phyloP scores from a whole-genome alignment of 1,140 invertebrate species.

The Solenopsis invicta region DNA sequence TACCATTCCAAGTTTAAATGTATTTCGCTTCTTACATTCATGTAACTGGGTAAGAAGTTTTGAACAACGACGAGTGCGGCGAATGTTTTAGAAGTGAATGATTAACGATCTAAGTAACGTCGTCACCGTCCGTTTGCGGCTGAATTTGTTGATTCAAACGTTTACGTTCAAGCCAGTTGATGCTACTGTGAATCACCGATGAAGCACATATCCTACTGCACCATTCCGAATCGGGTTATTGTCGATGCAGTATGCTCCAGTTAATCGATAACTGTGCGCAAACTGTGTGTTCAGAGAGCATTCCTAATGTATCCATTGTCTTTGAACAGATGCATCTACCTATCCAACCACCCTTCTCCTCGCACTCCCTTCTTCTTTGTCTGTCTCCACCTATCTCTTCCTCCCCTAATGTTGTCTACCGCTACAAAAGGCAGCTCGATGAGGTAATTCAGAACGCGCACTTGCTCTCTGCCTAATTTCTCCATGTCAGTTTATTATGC shows the following conservation, averaged over 20 bases:
- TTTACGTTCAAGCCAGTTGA: constrained; percentile 62
- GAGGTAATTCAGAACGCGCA: constrained; percentile 57
- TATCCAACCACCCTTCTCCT: neutral
- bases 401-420: constrained; percentile 35
- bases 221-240: constrained; percentile 68
- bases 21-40: neutral
- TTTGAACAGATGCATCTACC: constrained; percentile 68
- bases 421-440: constrained; percentile 68
- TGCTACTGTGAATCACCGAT: constrained; percentile 72
- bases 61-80: neutral
- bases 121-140: constrained; percentile 4
- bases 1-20: no score
- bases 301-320: constrained; percentile 82
- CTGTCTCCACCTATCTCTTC: neutral
- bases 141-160: constrained; percentile 71
- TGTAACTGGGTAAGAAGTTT: neutral
- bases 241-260: constrained; percentile 72
- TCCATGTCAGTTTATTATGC: constrained; percentile 44
- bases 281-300: constrained; percentile 78
- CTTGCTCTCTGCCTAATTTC: constrained; percentile 72
- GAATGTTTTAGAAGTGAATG: constrained; percentile 39
- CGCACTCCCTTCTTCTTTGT: constrained; percentile 39
- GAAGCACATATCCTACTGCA: constrained; percentile 70
- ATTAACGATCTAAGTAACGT: constrained; percentile 35
- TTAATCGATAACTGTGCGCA: constrained; percentile 79